These are phyloP conservation scores for Carduelis carduelis DNA, from an alignment of 2,797 vertebrate species.

Conservation along the genomic window DNA sequence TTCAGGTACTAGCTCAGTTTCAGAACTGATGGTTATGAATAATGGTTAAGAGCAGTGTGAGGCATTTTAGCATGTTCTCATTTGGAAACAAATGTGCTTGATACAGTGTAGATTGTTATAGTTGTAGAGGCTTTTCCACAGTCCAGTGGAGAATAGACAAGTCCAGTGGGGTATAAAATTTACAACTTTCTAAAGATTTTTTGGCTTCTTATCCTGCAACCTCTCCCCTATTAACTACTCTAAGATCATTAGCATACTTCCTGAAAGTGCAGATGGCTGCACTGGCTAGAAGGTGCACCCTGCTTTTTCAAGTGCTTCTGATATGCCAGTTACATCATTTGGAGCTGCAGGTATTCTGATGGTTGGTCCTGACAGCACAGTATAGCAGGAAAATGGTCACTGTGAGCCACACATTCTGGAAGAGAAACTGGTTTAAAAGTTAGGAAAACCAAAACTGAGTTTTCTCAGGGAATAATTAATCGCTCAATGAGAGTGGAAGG, in stretches of 20 bases:
- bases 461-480: not conserved
- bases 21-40: not conserved
- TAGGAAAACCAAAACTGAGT: not conserved
- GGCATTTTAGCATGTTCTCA: not conserved
- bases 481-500: not conserved
- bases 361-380: not conserved
- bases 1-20: not conserved
- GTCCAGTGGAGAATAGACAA: not conserved
- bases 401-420: not conserved
- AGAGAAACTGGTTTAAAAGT: not conserved
- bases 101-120: not conserved
- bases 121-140: not conserved
- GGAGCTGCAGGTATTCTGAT: not conserved
- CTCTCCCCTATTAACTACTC: not conserved
- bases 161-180: not conserved
- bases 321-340: not conserved
- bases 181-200: not conserved
- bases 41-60: not conserved
- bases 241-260: not conserved
- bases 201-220: not conserved
- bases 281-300: fast-evolving
- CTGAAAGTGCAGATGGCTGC: not conserved
- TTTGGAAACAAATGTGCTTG: not conserved
- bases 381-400: not conserved
- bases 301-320: not conserved